A percentile compares a stretch with the other conserved stretches of the same genome.
Evolutionary conservation across 2,113 vertebrate genomes (phyloP).

Genomic region (Capreolus pygargus): DNA sequence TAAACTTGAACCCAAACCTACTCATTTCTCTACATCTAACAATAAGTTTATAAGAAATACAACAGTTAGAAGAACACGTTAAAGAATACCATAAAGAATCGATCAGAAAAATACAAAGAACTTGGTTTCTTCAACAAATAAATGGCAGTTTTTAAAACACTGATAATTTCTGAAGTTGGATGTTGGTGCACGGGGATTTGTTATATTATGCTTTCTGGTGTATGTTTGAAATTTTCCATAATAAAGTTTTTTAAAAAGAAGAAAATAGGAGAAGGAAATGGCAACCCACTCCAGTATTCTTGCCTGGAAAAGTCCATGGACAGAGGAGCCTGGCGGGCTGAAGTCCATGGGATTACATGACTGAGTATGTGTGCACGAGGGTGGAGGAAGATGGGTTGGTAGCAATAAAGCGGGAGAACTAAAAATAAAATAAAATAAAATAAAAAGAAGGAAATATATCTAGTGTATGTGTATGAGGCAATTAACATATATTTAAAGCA

Average conservation of each 20-base stretch:
- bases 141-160: background rate
- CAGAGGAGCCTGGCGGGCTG: no score
- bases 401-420: no score
- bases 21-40: background rate
- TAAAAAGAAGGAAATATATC: background rate
- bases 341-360: no score
- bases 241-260: background rate
- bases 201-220: background rate
- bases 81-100: background rate
- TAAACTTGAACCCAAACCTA: background rate
- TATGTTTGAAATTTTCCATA: conserved; percentile 20
- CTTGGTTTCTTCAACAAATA: background rate
- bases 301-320: no score
- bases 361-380: no score
- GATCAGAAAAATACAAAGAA: conserved; percentile 14
- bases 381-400: no score
- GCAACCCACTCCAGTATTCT: no score
- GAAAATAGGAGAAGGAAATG: background rate
- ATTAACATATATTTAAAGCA: background rate
- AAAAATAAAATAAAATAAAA: no score
- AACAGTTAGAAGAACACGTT: background rate
- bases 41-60: background rate
- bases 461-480: background rate
- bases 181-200: background rate
- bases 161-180: background rate